phyloP scores from a whole-genome alignment of 2,888 invertebrate species.

The Drosophila koepferae region DNA sequence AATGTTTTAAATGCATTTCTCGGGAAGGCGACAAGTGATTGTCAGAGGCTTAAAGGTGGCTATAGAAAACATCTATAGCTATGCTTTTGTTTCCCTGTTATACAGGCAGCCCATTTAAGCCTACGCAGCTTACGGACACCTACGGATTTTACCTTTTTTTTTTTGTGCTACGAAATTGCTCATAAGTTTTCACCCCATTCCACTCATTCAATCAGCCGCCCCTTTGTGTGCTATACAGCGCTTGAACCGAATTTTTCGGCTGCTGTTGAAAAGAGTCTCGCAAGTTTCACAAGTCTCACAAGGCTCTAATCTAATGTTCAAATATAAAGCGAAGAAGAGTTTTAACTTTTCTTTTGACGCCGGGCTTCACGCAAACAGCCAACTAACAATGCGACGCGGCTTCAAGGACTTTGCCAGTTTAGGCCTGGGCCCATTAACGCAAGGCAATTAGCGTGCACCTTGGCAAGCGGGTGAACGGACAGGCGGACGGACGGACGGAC shows the following conservation, averaged over 20 bases:
- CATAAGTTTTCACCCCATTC: slow-evolving; percentile 36
- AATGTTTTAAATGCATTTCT: background rate
- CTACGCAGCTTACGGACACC: slow-evolving; percentile 1
- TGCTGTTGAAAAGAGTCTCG: slow-evolving; percentile 7
- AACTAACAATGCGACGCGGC: slow-evolving; percentile 13
- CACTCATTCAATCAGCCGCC: slow-evolving; percentile 41
- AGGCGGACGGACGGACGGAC: slow-evolving; percentile 17
- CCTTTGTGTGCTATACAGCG: slow-evolving; percentile 33
- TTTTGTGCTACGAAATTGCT: slow-evolving; percentile 47
- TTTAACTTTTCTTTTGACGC: slow-evolving; percentile 16
- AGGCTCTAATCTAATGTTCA: slow-evolving; percentile 65
- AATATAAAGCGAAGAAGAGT: slow-evolving; percentile 36
- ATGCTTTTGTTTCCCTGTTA: background rate
- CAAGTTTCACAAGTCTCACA: slow-evolving; percentile 26
- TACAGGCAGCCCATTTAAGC: background rate
- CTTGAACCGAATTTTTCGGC: slow-evolving; percentile 41
- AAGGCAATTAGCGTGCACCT: slow-evolving; percentile 62
- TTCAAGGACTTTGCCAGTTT: slow-evolving; percentile 13
- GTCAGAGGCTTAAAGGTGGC: background rate
- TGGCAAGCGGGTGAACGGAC: slow-evolving; percentile 26
- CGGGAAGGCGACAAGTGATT: slow-evolving; percentile 1
- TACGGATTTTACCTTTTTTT: slow-evolving; percentile 7
- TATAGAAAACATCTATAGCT: background rate
- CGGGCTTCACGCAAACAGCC: slow-evolving; percentile 13
- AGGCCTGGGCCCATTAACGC: slow-evolving; percentile 55